Percentiles rank a stretch among this genome's conserved stretches.
These are phyloP conservation scores for Melieria crassipennis DNA, from an alignment of 2,888 invertebrate species.

Conservation along the genomic window DNA sequence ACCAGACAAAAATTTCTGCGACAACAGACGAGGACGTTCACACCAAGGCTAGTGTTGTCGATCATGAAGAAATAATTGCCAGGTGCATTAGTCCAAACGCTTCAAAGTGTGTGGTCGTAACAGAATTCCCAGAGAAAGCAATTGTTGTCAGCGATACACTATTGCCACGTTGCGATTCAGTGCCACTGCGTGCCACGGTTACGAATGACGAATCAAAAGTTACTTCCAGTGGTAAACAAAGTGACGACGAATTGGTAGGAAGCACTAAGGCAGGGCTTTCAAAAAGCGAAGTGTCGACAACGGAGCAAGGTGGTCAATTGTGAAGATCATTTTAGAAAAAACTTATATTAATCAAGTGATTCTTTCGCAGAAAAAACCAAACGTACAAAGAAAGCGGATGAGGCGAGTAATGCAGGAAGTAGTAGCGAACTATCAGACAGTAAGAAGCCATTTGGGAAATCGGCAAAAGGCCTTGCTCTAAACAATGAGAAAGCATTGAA, in stretches of 20 bases:
- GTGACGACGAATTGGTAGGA: too few relatives aligned
- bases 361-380: background rate
- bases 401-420: background rate
- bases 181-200: constrained; percentile 20
- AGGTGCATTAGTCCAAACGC: too few relatives aligned
- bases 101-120: too few relatives aligned
- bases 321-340: too few relatives aligned
- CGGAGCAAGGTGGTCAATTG: too few relatives aligned
- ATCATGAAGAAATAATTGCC: background rate
- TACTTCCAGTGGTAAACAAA: too few relatives aligned
- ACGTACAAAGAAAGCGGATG: background rate
- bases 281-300: too few relatives aligned
- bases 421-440: background rate
- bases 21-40: background rate
- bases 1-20: too few relatives aligned
- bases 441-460: background rate
- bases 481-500: background rate
- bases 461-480: background rate
- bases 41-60: background rate
- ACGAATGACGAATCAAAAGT: background rate
- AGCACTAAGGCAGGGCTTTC: too few relatives aligned
- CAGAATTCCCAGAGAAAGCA: constrained; percentile 16
- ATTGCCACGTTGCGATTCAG: constrained; percentile 34
- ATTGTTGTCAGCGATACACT: constrained; percentile 33
- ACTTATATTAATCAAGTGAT: too few relatives aligned